Conservation (phyloP, 2,888 invertebrate genomes). For the Lapara coniferarum region DNA sequence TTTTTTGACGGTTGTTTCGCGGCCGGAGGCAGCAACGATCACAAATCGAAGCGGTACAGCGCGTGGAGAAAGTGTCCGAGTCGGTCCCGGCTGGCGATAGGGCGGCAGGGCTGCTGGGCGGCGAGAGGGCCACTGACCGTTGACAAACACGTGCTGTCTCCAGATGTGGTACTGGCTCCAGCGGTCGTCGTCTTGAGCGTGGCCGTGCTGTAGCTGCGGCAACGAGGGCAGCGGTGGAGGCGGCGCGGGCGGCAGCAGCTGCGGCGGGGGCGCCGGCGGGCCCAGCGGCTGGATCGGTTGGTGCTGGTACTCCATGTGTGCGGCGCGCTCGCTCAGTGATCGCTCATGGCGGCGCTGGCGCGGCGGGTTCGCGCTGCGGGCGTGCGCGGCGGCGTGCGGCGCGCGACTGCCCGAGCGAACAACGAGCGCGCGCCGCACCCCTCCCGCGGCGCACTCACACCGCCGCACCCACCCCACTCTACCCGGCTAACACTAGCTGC, state of each 20-base stretch:
- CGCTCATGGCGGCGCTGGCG: slow-evolving; percentile 73
- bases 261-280: slow-evolving; percentile 86
- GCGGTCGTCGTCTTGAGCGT: slow-evolving; percentile 85
- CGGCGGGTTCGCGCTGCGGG: slow-evolving; percentile 52
- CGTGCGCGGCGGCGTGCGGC: slow-evolving; percentile 60
- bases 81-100: slow-evolving; percentile 25
- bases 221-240: slow-evolving; percentile 87
- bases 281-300: slow-evolving; percentile 83
- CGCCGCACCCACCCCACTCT: slow-evolving; percentile 36
- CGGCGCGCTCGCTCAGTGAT: slow-evolving; percentile 64
- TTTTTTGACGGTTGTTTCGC: slow-evolving; percentile 56
- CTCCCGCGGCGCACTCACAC: slow-evolving; percentile 42
- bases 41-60: slow-evolving; percentile 37
- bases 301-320: slow-evolving; percentile 79
- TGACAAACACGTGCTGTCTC: slow-evolving; percentile 91
- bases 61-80: slow-evolving; percentile 42
- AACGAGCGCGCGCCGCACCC: slow-evolving; percentile 38
- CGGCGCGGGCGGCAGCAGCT: slow-evolving; percentile 81
- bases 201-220: slow-evolving; percentile 85
- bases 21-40: slow-evolving; percentile 47
- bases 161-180: slow-evolving; percentile 92
- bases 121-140: slow-evolving; percentile 83
- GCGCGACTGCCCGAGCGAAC: slow-evolving; percentile 51
- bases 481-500: slow-evolving; percentile 37
- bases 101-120: slow-evolving; percentile 25